These are phyloP conservation scores for Leucoraja ocellata DNA, from an alignment of 2,797 vertebrate species.

Conservation along the genomic window DNA sequence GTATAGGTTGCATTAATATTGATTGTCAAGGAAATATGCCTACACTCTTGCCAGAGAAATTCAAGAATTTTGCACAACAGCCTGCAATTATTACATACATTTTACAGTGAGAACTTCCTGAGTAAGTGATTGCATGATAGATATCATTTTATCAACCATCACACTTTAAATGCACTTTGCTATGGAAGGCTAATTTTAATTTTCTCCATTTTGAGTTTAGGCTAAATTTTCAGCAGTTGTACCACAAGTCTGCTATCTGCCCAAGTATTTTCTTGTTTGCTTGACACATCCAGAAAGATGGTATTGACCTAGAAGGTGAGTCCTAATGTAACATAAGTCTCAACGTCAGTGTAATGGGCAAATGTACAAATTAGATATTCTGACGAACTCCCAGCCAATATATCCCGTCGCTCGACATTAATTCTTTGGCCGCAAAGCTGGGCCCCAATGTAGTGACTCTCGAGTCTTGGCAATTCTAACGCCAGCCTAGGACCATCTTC, in stretches of 20 bases:
- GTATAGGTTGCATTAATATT: too few relatives aligned
- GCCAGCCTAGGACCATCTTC: too few relatives aligned
- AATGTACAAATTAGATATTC: too few relatives aligned
- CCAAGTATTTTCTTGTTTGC: neutral
- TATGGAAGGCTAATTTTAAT: neutral
- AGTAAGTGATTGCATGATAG: neutral
- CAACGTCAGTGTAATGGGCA: neutral
- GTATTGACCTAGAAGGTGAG: neutral
- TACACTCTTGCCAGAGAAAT: neutral
- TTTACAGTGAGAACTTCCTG: neutral
- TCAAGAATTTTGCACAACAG: neutral
- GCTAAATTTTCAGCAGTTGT: too few relatives aligned
- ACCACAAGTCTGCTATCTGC: neutral
- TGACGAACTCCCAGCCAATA: too few relatives aligned
- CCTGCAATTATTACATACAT: neutral
- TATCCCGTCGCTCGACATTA: too few relatives aligned
- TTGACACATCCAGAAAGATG: neutral
- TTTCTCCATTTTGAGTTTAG: neutral
- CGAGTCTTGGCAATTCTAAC: too few relatives aligned
- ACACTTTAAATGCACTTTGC: neutral
- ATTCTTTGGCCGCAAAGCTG: too few relatives aligned
- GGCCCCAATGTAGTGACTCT: too few relatives aligned
- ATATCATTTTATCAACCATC: neutral
- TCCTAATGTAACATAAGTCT: neutral
- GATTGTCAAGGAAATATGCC: too few relatives aligned